Conservation (phyloP, 2,113 vertebrate genomes). For the Tupaia chinensis region DNA sequence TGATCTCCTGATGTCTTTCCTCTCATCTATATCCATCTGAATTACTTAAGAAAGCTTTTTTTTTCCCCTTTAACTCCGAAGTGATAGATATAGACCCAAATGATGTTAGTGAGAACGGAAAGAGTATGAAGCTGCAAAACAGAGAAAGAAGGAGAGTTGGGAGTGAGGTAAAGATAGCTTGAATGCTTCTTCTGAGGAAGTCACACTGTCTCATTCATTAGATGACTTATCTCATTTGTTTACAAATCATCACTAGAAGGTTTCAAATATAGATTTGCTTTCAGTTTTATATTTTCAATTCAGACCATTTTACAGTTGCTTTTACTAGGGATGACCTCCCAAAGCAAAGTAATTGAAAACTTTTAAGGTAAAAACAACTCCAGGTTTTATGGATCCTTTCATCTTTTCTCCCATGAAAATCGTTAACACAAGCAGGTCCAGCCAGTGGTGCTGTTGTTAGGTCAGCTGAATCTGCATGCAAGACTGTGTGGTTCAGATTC, state of each 20-base stretch:
- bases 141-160: background rate
- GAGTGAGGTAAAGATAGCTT: background rate
- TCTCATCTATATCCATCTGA: background rate
- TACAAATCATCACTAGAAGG: constrained; percentile 45
- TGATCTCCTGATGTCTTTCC: background rate
- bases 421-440: background rate
- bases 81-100: background rate
- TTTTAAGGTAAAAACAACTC: background rate
- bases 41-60: background rate
- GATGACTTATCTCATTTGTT: background rate
- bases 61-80: background rate
- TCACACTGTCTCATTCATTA: background rate
- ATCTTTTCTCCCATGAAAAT: background rate
- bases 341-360: background rate
- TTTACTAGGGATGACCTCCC: constrained; percentile 22
- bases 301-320: background rate
- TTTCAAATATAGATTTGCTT: constrained; percentile 46
- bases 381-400: background rate
- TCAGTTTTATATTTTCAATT: constrained; percentile 29
- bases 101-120: background rate
- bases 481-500: too few species aligned
- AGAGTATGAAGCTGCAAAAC: background rate
- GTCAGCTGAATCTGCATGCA: too few species aligned
- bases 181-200: constrained; percentile 17
- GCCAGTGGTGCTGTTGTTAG: too few species aligned